Conservation (phyloP, 2,888 invertebrate species). For the Amphipoea oculea region DNA sequence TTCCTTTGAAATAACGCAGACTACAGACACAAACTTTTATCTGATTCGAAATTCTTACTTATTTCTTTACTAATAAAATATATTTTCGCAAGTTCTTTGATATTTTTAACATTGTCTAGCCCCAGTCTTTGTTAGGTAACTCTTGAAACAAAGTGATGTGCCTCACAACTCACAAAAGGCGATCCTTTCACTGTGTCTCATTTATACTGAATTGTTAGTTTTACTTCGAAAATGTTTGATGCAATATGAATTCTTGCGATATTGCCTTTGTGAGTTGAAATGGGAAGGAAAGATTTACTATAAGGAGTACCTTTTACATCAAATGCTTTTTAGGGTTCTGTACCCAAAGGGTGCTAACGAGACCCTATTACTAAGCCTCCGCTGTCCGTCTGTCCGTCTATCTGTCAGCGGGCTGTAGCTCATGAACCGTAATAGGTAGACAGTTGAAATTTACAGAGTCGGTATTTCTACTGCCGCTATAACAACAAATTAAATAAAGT, state of each 20-base stretch:
- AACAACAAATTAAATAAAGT: no score
- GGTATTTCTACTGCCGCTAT: neutral
- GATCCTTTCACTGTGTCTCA: slow-evolving; percentile 67
- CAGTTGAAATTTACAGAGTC: neutral
- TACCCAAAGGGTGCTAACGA: neutral
- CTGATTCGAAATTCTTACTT: slow-evolving; percentile 1
- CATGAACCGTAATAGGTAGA: no score
- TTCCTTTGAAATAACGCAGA: slow-evolving; percentile 45
- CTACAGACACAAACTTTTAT: slow-evolving; percentile 19
- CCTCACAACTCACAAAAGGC: slow-evolving; percentile 69
- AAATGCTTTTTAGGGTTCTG: neutral
- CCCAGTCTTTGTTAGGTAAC: slow-evolving; percentile 58
- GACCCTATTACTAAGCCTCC: no score
- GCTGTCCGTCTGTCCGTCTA: no score
- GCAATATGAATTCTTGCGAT: slow-evolving; percentile 20
- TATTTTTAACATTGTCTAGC: slow-evolving; percentile 19
- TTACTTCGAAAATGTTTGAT: slow-evolving; percentile 42
- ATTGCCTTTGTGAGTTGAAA: slow-evolving; percentile 5
- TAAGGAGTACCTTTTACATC: neutral
- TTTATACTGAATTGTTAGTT: slow-evolving; percentile 64
- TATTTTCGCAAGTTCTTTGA: neutral
- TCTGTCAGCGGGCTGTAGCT: no score
- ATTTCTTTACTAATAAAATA: slow-evolving; percentile 14
- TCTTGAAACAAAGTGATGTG: slow-evolving; percentile 77
- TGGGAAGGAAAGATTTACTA: neutral